Base-by-base conservation (phyloP, 1,140 invertebrate genomes). In the Eumeta japonica region DNA sequence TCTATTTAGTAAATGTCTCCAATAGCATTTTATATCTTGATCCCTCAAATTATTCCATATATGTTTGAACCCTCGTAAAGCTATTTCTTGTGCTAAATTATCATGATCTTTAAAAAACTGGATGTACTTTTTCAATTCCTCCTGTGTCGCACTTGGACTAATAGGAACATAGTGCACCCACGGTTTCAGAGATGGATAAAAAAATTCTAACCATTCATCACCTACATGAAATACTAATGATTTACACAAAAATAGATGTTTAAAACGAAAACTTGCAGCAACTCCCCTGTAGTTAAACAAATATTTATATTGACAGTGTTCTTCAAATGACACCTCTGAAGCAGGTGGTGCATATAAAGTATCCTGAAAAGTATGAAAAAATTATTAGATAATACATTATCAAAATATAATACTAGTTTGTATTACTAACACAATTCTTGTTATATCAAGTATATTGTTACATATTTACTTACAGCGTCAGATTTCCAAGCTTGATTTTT, bases 401-500 rank as follows among this genome's bases (percentile, higher is more conserved):
- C 14, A 41, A 35, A 35, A 9, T 16, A 28, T 10, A 15, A 17
- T 35, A 18, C 29, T 35, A 10, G 20, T 24, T 24, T 24, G 19
- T 10, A 17, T 20, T 36, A 30, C 32, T 30, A 36, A 35, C 28
- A 3, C 14, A 14, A 15, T 5, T 35, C 20, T 3, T 28, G n/a
- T 46, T 37, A 31, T 33, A 40, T 13, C 29, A 39, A 39, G 20
- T 24, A n/a, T n/a, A n/a, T n/a, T n/a, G n/a, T n/a, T n/a, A 27
- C 11, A 20, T 1, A 35, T 30, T 28, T 35, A 58, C 56, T 67
- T 78, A 88, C 87, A 41, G 81, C 80, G 48, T 91, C 83, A 17
- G 94, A 97, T 68, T 92, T 96, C 94, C 94, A 98, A 1, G 94
- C 94, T 79, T 98, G 95, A 78, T 98, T 98, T 73, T 96, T 97